These are phyloP conservation scores for Cepaea hortensis DNA, from an alignment of 2,888 invertebrate species.

Conservation along the genomic window DNA sequence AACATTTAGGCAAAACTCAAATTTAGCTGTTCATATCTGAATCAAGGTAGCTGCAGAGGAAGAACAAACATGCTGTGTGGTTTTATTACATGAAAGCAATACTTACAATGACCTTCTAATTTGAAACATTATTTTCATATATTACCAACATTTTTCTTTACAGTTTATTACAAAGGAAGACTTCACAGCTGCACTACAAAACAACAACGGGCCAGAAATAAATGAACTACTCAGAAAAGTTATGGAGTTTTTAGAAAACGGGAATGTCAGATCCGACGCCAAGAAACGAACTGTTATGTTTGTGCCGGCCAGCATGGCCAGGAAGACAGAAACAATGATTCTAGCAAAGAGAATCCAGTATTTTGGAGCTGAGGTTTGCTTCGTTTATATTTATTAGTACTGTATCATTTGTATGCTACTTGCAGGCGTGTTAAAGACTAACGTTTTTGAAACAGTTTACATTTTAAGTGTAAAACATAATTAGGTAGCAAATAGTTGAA, in stretches of 20 bases:
- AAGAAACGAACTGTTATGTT: constrained; percentile 30
- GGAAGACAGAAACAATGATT: not conserved
- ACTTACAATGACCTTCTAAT: no score
- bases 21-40: no score
- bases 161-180: constrained; percentile 28
- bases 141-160: not conserved
- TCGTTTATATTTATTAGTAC: not conserved
- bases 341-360: not conserved
- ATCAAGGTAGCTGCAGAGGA: no score
- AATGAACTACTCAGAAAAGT: constrained; percentile 20
- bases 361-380: not conserved
- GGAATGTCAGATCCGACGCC: constrained; percentile 18
- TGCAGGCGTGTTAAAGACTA: no score
- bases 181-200: not conserved
- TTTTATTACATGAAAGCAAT: no score
- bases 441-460: no score
- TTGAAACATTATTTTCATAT: no score
- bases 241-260: not conserved
- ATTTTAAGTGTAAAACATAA: no score
- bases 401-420: not conserved
- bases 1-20: no score
- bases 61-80: no score
- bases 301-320: not conserved
- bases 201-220: constrained; percentile 4
- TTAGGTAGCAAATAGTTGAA: no score